A percentile compares a stretch with the other conserved stretches of the same genome.
phyloP scores from a whole-genome alignment of 2,113 vertebrate species.

The Mirounga angustirostris region DNA sequence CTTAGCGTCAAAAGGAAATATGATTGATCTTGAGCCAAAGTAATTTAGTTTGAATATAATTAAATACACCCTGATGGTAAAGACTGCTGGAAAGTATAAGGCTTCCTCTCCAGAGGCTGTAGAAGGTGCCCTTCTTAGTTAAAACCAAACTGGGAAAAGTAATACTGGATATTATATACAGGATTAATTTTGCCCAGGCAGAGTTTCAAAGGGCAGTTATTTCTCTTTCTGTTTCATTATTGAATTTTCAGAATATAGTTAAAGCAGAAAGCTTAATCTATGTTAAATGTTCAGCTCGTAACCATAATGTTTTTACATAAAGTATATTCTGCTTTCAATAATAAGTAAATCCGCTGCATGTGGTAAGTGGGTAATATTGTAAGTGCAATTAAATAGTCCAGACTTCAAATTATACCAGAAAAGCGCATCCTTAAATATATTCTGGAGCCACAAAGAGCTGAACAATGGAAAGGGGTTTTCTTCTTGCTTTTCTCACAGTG shows the following conservation, averaged over 20 bases:
- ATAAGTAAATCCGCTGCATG: slow-evolving; percentile 4
- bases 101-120: background rate
- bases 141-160: slow-evolving; percentile 54
- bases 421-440: background rate
- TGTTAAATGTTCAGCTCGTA: slow-evolving; percentile 44
- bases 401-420: slow-evolving; percentile 35
- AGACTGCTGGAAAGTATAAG: background rate
- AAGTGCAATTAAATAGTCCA: slow-evolving; percentile 52
- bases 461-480: background rate
- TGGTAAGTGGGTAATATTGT: slow-evolving; percentile 35
- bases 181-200: slow-evolving; percentile 30
- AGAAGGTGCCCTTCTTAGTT: slow-evolving; percentile 57
- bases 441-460: slow-evolving; percentile 1
- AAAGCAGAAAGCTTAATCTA: slow-evolving; percentile 57
- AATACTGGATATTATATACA: background rate
- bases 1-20: background rate
- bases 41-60: slow-evolving; percentile 51
- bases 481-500: background rate
- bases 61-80: slow-evolving; percentile 19
- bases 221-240: slow-evolving; percentile 53
- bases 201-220: slow-evolving; percentile 53
- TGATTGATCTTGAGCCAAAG: slow-evolving; percentile 38
- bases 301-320: slow-evolving; percentile 31
- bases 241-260: slow-evolving; percentile 65
- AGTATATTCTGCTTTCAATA: slow-evolving; percentile 56